These are phyloP conservation scores for Motacilla alba DNA, from an alignment of 2,113 vertebrate genomes.

Conservation along the genomic window DNA sequence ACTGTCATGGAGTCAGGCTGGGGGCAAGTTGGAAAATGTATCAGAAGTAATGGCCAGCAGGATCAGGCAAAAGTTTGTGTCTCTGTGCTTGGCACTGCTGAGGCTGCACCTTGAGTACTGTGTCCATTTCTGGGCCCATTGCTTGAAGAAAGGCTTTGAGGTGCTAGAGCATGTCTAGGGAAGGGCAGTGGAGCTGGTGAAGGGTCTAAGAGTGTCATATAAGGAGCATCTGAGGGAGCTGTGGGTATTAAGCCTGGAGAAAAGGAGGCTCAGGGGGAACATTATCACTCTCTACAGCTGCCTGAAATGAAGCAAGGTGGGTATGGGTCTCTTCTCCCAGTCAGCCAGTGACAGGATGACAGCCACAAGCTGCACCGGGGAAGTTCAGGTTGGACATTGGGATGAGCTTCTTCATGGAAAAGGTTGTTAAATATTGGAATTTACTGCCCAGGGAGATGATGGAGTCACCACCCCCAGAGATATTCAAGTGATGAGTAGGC, in stretches of 20 bases:
- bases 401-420: not conserved
- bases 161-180: not conserved
- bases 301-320: not conserved
- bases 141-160: not conserved
- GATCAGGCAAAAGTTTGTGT: not conserved
- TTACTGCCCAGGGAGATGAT: not conserved
- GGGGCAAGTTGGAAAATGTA: not conserved
- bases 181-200: not conserved
- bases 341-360: not conserved
- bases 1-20: not conserved
- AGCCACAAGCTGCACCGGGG: not conserved
- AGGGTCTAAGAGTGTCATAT: too few species aligned
- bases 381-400: not conserved
- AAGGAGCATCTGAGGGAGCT: not conserved
- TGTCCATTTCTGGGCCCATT: not conserved
- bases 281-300: not conserved
- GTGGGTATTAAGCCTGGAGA: not conserved
- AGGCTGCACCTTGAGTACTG: not conserved
- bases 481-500: not conserved
- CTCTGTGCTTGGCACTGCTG: not conserved
- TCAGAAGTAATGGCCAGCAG: not conserved
- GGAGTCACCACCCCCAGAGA: accelerated
- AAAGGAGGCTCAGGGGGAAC: not conserved
- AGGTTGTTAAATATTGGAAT: not conserved
- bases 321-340: not conserved